phyloP scores from a whole-genome alignment of 2,113 vertebrate genomes.

The Gnathonemus longibarbis region DNA sequence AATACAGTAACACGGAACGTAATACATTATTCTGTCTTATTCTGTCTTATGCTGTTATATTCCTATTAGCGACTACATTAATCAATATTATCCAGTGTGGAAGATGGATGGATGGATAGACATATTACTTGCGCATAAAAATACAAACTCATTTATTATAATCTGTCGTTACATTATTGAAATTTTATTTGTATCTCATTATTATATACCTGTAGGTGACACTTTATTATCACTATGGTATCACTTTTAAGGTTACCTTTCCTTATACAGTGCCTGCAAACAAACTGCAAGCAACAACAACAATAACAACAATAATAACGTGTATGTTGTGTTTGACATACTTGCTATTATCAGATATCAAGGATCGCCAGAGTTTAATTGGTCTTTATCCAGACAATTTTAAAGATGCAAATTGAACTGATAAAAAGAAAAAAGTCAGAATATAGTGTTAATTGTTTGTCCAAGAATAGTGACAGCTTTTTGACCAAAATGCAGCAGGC shows the following conservation, averaged over 20 bases:
- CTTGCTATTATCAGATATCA: not conserved
- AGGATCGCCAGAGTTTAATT: not conserved
- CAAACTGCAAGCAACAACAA: not conserved
- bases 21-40: not conserved
- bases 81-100: not conserved
- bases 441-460: not conserved
- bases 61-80: not conserved
- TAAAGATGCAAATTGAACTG: not conserved
- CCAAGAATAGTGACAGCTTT: not conserved
- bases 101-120: not conserved
- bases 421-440: not conserved
- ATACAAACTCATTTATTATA: not conserved
- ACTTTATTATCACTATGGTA: not conserved
- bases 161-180: not conserved
- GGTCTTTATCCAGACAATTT: not conserved
- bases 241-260: not conserved
- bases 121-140: not conserved
- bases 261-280: not conserved
- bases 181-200: not conserved
- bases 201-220: not conserved
- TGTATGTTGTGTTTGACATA: not conserved
- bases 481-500: not conserved
- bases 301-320: not conserved
- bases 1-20: not conserved
- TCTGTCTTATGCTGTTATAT: not conserved